Conservation (phyloP, 2,797 vertebrate species). For the Notamacropus eugenii region DNA sequence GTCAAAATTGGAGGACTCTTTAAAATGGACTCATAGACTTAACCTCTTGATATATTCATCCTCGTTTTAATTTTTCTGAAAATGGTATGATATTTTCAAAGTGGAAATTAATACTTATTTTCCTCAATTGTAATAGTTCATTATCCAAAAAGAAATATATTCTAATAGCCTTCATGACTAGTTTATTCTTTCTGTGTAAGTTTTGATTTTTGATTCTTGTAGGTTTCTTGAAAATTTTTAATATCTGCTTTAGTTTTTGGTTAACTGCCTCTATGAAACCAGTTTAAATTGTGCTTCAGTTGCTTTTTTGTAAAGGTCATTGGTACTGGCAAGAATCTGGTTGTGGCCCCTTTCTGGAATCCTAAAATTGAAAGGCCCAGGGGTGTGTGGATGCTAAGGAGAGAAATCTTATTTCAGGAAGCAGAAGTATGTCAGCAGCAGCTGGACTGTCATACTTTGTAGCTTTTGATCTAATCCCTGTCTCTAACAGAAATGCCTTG, state of each 20-base stretch:
- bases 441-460: background rate
- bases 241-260: background rate
- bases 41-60: background rate
- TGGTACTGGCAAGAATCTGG: background rate
- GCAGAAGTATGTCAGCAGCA: background rate
- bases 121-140: conserved; percentile 61
- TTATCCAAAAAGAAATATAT: conserved; percentile 70
- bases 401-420: background rate
- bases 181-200: background rate
- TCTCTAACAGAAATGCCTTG: background rate
- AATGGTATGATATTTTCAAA: conserved; percentile 27
- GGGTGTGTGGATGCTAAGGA: background rate
- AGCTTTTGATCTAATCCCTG: background rate
- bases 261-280: background rate
- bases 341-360: background rate
- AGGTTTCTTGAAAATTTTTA: background rate
- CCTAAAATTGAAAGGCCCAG: background rate
- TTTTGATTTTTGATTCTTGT: conserved; percentile 39
- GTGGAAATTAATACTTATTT: conserved; percentile 57
- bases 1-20: background rate
- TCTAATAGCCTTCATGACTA: conserved; percentile 13
- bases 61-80: background rate
- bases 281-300: background rate
- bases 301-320: background rate
- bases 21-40: background rate